Evolutionary conservation across 2,797 vertebrate genomes (phyloP), one percentile per base, ranked within the genome.

Genomic region (Squalus acanthias): DNA sequence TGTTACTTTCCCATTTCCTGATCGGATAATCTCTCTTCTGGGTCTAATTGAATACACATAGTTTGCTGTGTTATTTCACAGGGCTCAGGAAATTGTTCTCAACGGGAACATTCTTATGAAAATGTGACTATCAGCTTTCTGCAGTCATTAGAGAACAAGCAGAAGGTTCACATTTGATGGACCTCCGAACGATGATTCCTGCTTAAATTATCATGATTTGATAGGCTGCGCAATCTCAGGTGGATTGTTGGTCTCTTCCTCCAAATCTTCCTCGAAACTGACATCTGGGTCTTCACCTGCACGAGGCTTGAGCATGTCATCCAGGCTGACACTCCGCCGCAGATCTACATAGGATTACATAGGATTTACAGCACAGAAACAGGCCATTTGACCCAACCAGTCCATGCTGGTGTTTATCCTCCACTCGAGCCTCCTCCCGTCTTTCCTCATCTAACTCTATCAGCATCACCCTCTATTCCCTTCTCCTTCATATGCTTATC

Each of bases 1-100:
- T 95, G 94, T 95, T 95, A 95, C 50, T 95, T 95, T 60, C 94
- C 94, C 70, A 76, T 95, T 95, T 95, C 94, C 94, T 53, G 94
- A 95, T 95, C 26, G 26, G 70, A 53, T 76, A 72, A 95, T 95
- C 94, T 95, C 70, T 76, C 94, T 95, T 95, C 67, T 95, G 94
- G 72, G 94, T 60, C 69, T 53, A 95, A 95, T 95, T 74, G 94
- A 95, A 95, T 76, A 76, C 50, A 17, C 94, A 95, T 74, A 95
- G 46, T 60, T 95, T 95, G 53, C 94, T 72, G 69, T 95, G 67
- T 69, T 57, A 57, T 95, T 95, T 95, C 94, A 95, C 94, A 74
- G 26, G 2, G 53, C 94, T 95, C 94, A 76, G 69, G 39, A 95
- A 74, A 76, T 95, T 76, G 69, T 95, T 72, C 94, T 76, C 94